Evolutionary conservation across 2,888 invertebrate genomes (phyloP).

Genomic region (Ophion slaviceki): DNA sequence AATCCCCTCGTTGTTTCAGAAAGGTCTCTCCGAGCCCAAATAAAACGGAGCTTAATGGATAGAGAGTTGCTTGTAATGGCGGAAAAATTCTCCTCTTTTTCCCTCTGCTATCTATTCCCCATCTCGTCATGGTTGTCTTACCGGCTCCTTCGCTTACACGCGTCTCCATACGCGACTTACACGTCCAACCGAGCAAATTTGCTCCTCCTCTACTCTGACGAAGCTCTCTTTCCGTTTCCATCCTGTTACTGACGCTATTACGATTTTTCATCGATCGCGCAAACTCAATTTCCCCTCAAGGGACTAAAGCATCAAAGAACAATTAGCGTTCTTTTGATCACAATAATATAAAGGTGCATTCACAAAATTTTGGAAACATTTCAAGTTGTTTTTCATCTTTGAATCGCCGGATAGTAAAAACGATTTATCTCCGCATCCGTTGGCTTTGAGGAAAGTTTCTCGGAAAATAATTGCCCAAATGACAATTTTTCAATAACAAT

Average conservation of each 20-base stretch:
- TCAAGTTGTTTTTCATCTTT: too few relatives aligned
- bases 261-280: constrained; percentile 3
- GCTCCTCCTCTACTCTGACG: not conserved
- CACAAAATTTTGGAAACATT: too few relatives aligned
- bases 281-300: not conserved
- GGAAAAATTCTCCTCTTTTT: constrained; percentile 32
- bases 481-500: too few relatives aligned
- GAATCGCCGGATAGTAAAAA: too few relatives aligned
- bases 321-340: too few relatives aligned
- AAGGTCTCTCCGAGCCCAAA: constrained; percentile 8
- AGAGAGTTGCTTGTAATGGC: constrained; percentile 62
- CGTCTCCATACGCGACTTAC: constrained; percentile 4
- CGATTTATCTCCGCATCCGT: too few relatives aligned
- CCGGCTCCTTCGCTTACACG: not conserved
- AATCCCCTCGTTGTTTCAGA: constrained; percentile 31
- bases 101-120: constrained; percentile 7
- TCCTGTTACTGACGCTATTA: not conserved
- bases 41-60: constrained; percentile 65
- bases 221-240: constrained; percentile 28
- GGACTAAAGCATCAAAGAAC: too few relatives aligned
- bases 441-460: too few relatives aligned
- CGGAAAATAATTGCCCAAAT: too few relatives aligned
- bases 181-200: constrained; percentile 25
- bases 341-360: too few relatives aligned
- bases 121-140: constrained; percentile 35